These are phyloP conservation scores for Drosophila trichaetosa DNA, from an alignment of 2,888 invertebrate genomes.

Conservation along the genomic window DNA sequence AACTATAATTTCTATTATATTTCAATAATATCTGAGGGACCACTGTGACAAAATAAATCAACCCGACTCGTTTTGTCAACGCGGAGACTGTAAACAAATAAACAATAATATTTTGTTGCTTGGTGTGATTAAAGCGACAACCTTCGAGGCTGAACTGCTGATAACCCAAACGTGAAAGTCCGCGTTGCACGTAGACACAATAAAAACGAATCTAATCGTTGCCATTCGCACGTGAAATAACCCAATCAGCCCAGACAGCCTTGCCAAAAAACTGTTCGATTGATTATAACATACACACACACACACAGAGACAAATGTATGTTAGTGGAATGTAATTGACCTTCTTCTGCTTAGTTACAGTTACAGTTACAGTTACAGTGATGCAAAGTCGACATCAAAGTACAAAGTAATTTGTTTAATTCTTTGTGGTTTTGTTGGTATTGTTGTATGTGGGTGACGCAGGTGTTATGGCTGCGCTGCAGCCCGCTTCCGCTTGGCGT, in stretches of 20 bases:
- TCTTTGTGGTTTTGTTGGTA: slow-evolving; percentile 7
- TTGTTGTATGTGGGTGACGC: slow-evolving; percentile 51
- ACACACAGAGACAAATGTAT: background rate
- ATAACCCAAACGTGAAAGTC: slow-evolving; percentile 57
- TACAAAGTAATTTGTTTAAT: slow-evolving; percentile 42
- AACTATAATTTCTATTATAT: background rate
- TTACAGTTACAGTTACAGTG: slow-evolving; percentile 54
- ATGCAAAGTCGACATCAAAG: slow-evolving; percentile 27
- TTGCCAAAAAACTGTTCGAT: slow-evolving; percentile 53
- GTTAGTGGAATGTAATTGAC: slow-evolving; percentile 50
- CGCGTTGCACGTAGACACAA: slow-evolving; percentile 59
- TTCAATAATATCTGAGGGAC: background rate
- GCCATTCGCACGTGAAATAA: slow-evolving; percentile 61
- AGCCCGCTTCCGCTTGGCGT: slow-evolving; percentile 78
- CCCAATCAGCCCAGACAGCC: slow-evolving; percentile 56
- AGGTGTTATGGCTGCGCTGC: slow-evolving; percentile 44
- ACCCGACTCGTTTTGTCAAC: slow-evolving; percentile 1
- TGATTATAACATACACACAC: slow-evolving; percentile 47
- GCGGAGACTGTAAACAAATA: slow-evolving; percentile 8
- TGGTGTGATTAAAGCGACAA: slow-evolving; percentile 38
- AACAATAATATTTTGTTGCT: slow-evolving; percentile 16
- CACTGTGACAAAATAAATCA: background rate
- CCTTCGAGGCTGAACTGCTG: slow-evolving; percentile 48
- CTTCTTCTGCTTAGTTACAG: slow-evolving; percentile 61
- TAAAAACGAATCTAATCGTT: slow-evolving; percentile 62